phyloP scores from a whole-genome alignment of 2,797 vertebrate genomes.

The Phaenicophaeus curvirostris region DNA sequence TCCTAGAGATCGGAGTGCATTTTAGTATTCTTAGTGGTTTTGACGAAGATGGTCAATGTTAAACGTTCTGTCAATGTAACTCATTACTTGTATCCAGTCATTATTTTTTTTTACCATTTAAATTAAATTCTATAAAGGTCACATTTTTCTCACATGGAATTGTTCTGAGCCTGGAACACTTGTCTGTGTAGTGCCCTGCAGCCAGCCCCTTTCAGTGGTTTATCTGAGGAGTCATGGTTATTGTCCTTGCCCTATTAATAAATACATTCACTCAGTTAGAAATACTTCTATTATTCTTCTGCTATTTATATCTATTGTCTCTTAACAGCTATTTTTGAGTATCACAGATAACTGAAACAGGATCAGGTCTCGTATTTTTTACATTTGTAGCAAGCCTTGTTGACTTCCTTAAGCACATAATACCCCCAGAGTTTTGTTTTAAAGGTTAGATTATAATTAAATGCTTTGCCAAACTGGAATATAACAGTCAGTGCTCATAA shows the following conservation, averaged over 20 bases:
- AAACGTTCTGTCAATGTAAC: not conserved
- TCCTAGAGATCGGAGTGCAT: not conserved
- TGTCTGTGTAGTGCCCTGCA: not conserved
- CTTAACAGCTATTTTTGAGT: constrained; percentile 6
- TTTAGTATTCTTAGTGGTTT: not conserved
- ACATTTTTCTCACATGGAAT: not conserved
- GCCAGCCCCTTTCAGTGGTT: not conserved
- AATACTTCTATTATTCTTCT: not conserved
- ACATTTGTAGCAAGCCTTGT: not conserved
- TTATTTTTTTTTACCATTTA: not conserved
- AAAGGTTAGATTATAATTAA: constrained; percentile 14
- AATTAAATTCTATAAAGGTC: not conserved
- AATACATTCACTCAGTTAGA: not conserved
- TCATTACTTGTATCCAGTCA: not conserved
- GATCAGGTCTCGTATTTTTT: not conserved
- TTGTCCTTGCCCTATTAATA: constrained; percentile 35
- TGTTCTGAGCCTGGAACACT: not conserved
- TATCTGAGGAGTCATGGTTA: not conserved
- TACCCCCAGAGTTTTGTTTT: not conserved
- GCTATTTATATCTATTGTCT: not conserved
- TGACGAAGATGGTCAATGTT: not conserved
- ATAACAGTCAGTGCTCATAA: not conserved
- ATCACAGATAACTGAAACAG: not conserved
- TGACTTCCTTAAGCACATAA: constrained; percentile 15
- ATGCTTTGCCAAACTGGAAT: not conserved